Percentiles rank a stretch among this genome's conserved stretches.
Conservation (phyloP, 53 echinoderm and acorn worm species). For the Paelopatides confundens region DNA sequence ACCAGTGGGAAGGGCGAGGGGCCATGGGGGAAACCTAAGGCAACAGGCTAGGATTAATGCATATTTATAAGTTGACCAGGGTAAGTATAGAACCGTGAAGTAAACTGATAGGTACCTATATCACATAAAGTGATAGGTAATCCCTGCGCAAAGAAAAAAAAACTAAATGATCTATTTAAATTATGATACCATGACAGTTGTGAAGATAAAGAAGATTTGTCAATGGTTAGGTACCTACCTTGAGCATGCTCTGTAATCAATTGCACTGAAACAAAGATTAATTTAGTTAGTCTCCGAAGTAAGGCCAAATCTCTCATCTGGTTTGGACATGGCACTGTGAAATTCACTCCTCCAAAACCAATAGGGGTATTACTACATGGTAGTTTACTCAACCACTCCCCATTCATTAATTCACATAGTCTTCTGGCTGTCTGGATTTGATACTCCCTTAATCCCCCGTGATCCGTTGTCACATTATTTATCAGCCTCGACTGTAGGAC, state of each 20-base stretch:
- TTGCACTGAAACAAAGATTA: slow-evolving; percentile 23
- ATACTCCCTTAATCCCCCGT: neutral
- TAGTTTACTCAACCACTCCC: slow-evolving; percentile 36
- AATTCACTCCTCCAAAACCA: slow-evolving; percentile 61
- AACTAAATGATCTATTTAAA: too few species aligned
- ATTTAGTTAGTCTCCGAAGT: slow-evolving; percentile 45
- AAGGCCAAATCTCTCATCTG: slow-evolving; percentile 49
- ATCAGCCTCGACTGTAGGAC: neutral
- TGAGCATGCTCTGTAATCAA: neutral
- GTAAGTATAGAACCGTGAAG: too few species aligned
- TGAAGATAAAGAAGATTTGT: too few species aligned
- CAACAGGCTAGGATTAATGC: too few species aligned
- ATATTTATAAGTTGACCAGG: too few species aligned
- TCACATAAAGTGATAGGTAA: too few species aligned
- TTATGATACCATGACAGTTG: too few species aligned
- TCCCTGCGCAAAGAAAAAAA: too few species aligned
- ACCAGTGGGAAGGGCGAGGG: too few species aligned
- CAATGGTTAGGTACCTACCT: neutral
- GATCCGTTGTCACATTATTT: neutral
- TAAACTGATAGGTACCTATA: too few species aligned
- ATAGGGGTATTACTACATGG: slow-evolving; percentile 41
- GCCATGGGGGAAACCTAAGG: too few species aligned
- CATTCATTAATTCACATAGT: neutral
- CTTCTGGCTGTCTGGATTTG: neutral
- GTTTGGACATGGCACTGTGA: neutral